Evolutionary conservation across 2,888 invertebrate genomes (phyloP).

Genomic region (Diplolepis rosae): DNA sequence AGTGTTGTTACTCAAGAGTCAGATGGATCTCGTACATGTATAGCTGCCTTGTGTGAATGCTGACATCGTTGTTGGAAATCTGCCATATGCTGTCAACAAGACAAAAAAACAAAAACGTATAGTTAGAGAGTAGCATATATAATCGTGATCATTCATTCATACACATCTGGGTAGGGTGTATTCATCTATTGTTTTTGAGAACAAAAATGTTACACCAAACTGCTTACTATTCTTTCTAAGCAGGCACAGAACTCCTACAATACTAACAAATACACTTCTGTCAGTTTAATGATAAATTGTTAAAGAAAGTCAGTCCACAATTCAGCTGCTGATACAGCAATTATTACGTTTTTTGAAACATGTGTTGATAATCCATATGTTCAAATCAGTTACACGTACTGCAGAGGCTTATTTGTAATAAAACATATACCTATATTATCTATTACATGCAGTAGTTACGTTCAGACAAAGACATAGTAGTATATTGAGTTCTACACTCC

Average conservation of each 20-base stretch:
- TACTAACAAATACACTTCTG: constrained; percentile 57
- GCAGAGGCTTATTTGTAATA: too few species aligned
- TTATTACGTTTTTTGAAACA: too few species aligned
- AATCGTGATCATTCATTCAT: constrained; percentile 49
- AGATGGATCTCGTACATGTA: constrained; percentile 83
- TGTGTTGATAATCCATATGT: too few species aligned
- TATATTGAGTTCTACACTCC: too few species aligned
- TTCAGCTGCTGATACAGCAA: constrained; percentile 62
- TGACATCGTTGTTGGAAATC: constrained; percentile 87
- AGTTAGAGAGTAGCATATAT: constrained; percentile 58
- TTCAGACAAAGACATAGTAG: too few species aligned
- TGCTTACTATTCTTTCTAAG: background rate
- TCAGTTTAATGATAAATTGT: constrained; percentile 50
- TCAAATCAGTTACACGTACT: too few species aligned
- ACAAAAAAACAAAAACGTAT: constrained; percentile 68
- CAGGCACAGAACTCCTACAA: constrained; percentile 4
- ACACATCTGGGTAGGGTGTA: constrained; percentile 38
- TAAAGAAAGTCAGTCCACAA: constrained; percentile 61
- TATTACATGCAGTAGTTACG: too few species aligned
- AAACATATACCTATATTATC: too few species aligned
- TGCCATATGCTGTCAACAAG: constrained; percentile 83
- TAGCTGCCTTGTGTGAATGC: constrained; percentile 91
- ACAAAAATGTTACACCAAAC: background rate
- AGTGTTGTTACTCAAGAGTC: constrained; percentile 66
- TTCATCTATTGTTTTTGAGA: constrained; percentile 32